A percentile compares a stretch with the other conserved stretches of the same genome.
Conservation (phyloP, 1,140 invertebrate genomes). For the Vanessa tameamea region DNA sequence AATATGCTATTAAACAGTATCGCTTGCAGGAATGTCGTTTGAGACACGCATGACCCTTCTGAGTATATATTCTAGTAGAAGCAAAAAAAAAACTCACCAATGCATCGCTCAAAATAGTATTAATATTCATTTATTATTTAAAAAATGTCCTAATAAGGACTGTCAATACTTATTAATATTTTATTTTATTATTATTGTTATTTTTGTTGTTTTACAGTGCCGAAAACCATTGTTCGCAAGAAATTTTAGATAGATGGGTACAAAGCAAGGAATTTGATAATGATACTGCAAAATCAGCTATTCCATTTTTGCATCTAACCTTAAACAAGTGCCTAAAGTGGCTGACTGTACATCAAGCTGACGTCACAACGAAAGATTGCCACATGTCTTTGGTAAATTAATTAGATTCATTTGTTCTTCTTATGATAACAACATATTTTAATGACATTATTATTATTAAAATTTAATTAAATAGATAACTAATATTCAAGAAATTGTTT, state of each 20-base stretch:
- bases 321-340: slow-evolving; percentile 56
- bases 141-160: neutral
- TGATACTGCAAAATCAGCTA: slow-evolving; percentile 48
- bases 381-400: slow-evolving; percentile 51
- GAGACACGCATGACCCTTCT: too few species aligned
- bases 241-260: slow-evolving; percentile 59
- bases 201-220: slow-evolving; percentile 48
- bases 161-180: neutral
- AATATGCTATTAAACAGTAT: neutral
- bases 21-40: too few species aligned
- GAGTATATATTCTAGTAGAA: too few species aligned
- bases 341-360: slow-evolving; percentile 51
- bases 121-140: too few species aligned
- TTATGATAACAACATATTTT: too few species aligned
- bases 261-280: slow-evolving; percentile 55
- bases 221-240: slow-evolving; percentile 52
- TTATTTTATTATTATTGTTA: neutral
- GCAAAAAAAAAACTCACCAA: too few species aligned
- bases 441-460: too few species aligned
- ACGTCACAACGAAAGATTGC: slow-evolving; percentile 51
- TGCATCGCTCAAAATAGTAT: too few species aligned
- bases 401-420: slow-evolving; percentile 9
- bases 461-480: too few species aligned
- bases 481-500: slow-evolving; percentile 19
- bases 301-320: slow-evolving; percentile 50